A percentile compares a stretch with the other conserved stretches of the same genome.
These are phyloP conservation scores for Poecilobothrus nobilitatus DNA, from an alignment of 2,888 invertebrate genomes.

Conservation along the genomic window DNA sequence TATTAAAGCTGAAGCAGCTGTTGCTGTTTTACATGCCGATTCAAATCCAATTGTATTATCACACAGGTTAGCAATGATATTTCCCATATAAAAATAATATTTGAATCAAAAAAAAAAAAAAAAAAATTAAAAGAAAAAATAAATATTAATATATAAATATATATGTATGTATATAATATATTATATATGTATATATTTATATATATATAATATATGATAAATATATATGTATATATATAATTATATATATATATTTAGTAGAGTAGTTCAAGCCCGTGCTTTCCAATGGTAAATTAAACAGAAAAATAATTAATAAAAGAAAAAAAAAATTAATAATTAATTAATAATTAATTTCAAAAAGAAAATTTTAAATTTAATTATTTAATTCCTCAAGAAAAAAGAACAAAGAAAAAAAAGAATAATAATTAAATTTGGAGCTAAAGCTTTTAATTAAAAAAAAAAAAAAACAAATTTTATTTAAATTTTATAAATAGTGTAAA, in stretches of 20 bases:
- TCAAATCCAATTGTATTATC: conserved; percentile 77
- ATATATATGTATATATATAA: background rate
- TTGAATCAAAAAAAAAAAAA: background rate
- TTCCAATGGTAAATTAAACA: conserved; percentile 31
- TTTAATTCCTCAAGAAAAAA: conserved; percentile 22
- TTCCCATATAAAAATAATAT: conserved; percentile 9
- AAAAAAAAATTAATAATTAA: conserved; percentile 15
- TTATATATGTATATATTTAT: background rate
- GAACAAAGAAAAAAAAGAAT: no score
- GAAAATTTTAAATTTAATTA: conserved; percentile 21
- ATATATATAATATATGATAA: background rate
- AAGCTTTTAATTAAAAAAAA: background rate
- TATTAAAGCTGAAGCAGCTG: conserved; percentile 83
- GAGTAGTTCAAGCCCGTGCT: conserved; percentile 43
- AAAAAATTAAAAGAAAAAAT: no score
- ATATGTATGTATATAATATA: background rate
- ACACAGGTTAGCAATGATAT: conserved; percentile 56
- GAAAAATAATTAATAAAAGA: conserved; percentile 17
- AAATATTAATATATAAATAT: no score
- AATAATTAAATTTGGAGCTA: background rate
- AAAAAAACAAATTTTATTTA: background rate
- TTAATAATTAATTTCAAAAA: conserved; percentile 17
- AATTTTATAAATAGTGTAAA: no score
- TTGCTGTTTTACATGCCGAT: conserved; percentile 81
- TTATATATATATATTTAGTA: conserved; percentile 13